Base-by-base conservation (phyloP, 2,888 invertebrate species). In the Cremastinae sp. region DNA sequence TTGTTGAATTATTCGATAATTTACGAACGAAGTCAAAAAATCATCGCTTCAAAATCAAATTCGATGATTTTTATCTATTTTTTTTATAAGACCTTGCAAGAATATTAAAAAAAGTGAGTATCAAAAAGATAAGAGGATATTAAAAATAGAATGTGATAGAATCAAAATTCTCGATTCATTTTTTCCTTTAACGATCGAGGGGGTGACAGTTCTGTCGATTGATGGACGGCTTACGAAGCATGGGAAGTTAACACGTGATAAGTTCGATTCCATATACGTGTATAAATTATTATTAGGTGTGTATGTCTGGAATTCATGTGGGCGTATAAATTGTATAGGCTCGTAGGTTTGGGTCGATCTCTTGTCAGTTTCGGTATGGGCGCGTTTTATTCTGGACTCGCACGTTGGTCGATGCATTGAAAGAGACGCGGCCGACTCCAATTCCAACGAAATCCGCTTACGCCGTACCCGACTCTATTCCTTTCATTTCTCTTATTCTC, bases 391-490 rank as follows among this genome's bases (percentile, higher is more conserved):
- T 51, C 59, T 41, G 49, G 58, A 61, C 53, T 43, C 45, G 61
- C 28, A 10, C 41, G 53, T 59, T 80, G 80, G 81, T 84, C 85
- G 83, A 86, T 84, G 83, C 84, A 83, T 83, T 80, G 80, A 83
- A 70, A 78, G 79, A 79, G 78, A 39, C 51, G 28, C 35, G 58
- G 64, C 65, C 83, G 82, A 83, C 85, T 85, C 82, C 85, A 87
- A 87, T 87, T 87, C 84, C 83, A 81, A 83, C 82, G 84, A 86
- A 87, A 87, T 87, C 86, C 84, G 86, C 86, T 87, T 86, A 86
- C 81, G 81, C 81, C 80, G 35, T 56, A 43, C 64, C 39, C 53
- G 43, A 28, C 35, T 18, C 28, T 56, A 18, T 49, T 47, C 72
- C 45, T 65, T 58, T 66, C 75, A 66, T 56, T 75, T 64, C 69